phyloP scores from a whole-genome alignment of 2,888 invertebrate genomes.

The Euzophera pinguis region DNA sequence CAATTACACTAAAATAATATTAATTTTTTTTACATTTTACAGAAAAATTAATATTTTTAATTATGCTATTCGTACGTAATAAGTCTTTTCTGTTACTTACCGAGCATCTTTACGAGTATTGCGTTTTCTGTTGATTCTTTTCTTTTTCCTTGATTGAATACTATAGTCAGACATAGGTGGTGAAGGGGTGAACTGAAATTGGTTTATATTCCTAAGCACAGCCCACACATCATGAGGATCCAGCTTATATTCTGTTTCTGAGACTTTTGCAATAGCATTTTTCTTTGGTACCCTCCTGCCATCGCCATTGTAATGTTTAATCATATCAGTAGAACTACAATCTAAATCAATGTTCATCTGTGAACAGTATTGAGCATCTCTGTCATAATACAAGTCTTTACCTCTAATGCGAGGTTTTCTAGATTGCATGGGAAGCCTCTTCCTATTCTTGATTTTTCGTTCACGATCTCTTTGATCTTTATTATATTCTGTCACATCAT shows the following conservation, averaged over 20 bases:
- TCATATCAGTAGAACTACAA: conserved; percentile 50
- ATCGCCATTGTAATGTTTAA: conserved; percentile 42
- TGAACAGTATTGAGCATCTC: conserved; percentile 49
- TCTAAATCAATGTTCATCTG: conserved; percentile 47
- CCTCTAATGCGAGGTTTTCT: conserved; percentile 29
- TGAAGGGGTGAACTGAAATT: conserved; percentile 55
- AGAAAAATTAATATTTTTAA: too few species aligned
- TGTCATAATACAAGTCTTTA: conserved; percentile 43
- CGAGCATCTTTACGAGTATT: conserved; percentile 41
- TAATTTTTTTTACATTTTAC: too few species aligned
- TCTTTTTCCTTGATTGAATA: conserved; percentile 34
- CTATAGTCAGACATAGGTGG: conserved; percentile 57
- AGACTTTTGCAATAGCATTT: neutral
- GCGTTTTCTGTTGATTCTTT: conserved; percentile 31
- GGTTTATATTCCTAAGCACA: conserved; percentile 58
- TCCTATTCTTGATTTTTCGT: conserved; percentile 39
- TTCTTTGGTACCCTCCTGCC: conserved; percentile 27
- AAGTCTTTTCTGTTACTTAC: conserved; percentile 28
- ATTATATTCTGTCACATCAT: conserved; percentile 54
- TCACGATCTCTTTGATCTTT: conserved; percentile 30
- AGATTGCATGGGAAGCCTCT: conserved; percentile 31
- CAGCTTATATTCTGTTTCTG: conserved; percentile 26
- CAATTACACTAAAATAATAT: conserved; percentile 39
- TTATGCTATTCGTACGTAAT: neutral
- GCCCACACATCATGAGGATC: conserved; percentile 58